These are phyloP conservation scores for Tangara arthus DNA, from an alignment of 2,797 vertebrate species.

Conservation along the genomic window DNA sequence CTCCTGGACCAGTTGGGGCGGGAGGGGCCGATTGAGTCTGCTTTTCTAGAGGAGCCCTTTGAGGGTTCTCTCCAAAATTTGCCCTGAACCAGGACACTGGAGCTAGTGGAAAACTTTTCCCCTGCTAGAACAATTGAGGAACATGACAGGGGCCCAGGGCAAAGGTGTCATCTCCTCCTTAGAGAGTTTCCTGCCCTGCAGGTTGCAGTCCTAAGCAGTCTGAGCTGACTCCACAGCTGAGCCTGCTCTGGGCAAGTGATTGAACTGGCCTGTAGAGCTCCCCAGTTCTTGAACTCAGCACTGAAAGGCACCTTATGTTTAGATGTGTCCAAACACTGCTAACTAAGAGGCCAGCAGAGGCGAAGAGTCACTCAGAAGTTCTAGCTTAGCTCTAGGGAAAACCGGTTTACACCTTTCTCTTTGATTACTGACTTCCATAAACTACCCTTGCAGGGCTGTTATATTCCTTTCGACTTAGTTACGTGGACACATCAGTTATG, in stretches of 20 bases:
- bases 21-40: too few relatives aligned
- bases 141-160: rapidly evolving
- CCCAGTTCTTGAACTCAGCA: not conserved
- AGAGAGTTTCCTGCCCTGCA: not conserved
- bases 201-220: not conserved
- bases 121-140: rapidly evolving
- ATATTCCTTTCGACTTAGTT: not conserved
- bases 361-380: not conserved
- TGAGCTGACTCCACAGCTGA: not conserved
- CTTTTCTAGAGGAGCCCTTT: too few relatives aligned
- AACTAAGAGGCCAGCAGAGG: not conserved
- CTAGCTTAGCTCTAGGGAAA: not conserved
- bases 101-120: not conserved
- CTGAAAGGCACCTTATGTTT: not conserved
- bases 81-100: not conserved
- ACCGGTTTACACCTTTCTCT: not conserved
- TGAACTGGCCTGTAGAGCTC: not conserved
- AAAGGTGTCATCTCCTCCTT: rapidly evolving
- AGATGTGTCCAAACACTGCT: not conserved
- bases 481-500: not conserved
- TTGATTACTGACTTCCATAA: not conserved
- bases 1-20: too few relatives aligned
- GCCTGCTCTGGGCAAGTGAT: not conserved
- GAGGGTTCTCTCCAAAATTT: too few relatives aligned
- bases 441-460: not conserved